These are phyloP conservation scores for Amphiura filiformis DNA, from an alignment of 35 echinoderm and acorn worm species.

Conservation along the genomic window DNA sequence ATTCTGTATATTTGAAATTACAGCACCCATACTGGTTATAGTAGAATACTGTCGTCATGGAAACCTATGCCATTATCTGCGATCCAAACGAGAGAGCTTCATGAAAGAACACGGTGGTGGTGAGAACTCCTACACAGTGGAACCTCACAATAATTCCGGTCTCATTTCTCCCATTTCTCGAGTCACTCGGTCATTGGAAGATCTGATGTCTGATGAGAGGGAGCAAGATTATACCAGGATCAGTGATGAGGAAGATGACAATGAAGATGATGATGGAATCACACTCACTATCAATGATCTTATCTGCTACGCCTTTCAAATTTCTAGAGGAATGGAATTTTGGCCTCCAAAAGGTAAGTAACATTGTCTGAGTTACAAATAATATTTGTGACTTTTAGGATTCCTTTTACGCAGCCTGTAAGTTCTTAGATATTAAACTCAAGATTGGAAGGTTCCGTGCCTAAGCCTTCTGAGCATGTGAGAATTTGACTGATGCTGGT, in stretches of 20 bases:
- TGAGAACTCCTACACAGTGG: neutral
- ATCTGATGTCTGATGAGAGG: neutral
- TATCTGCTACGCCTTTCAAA: slow-evolving; percentile 83
- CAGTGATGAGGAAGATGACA: slow-evolving; percentile 18
- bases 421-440: no score
- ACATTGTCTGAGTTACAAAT: neutral
- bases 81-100: slow-evolving; percentile 72
- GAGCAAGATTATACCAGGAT: neutral
- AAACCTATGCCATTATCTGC: slow-evolving; percentile 83
- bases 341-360: slow-evolving; percentile 84
- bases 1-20: no score
- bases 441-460: no score
- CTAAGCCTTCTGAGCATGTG: no score
- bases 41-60: slow-evolving; percentile 87
- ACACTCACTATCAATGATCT: slow-evolving; percentile 51
- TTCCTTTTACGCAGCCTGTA: no score
- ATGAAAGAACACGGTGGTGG: neutral
- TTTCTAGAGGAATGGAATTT: slow-evolving; percentile 95
- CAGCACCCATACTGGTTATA: slow-evolving; percentile 76
- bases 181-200: neutral
- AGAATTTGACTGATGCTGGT: no score
- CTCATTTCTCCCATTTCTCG: neutral
- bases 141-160: neutral
- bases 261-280: neutral
- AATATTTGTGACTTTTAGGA: no score